These are phyloP conservation scores for Nannospalax galili DNA, from an alignment of 2,113 vertebrate genomes.

Conservation along the genomic window DNA sequence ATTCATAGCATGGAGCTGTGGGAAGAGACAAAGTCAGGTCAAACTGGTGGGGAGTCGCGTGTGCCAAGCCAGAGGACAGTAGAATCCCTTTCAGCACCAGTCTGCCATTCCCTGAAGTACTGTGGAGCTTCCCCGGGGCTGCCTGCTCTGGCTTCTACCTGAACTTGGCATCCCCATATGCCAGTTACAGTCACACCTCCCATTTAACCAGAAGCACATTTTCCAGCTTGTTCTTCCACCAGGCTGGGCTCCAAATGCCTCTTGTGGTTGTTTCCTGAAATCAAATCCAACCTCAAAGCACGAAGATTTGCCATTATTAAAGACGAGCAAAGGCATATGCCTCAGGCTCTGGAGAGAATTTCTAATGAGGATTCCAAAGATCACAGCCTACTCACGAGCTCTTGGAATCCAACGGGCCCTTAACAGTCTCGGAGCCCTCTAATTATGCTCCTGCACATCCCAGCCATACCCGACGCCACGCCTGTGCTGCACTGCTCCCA, in stretches of 20 bases:
- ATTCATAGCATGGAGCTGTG: neutral
- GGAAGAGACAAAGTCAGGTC: neutral
- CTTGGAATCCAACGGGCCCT: slow-evolving; percentile 71
- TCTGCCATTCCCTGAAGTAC: slow-evolving; percentile 18
- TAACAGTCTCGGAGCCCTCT: slow-evolving; percentile 59
- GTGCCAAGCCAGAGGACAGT: neutral
- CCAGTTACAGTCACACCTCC: slow-evolving; percentile 70
- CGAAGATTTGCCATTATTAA: slow-evolving; percentile 83
- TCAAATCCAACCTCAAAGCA: slow-evolving; percentile 82
- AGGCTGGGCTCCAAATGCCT: slow-evolving; percentile 80
- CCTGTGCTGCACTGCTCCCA: slow-evolving; percentile 5
- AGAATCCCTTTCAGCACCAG: slow-evolving; percentile 9
- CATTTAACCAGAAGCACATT: slow-evolving; percentile 77
- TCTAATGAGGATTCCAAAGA: slow-evolving; percentile 80
- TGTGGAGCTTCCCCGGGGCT: slow-evolving; percentile 32
- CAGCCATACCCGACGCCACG: neutral
- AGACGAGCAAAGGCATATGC: slow-evolving; percentile 81
- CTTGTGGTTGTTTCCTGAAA: slow-evolving; percentile 82
- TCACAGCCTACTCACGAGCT: slow-evolving; percentile 70
- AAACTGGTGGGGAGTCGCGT: fast-evolving
- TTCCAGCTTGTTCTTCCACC: slow-evolving; percentile 75
- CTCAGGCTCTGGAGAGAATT: slow-evolving; percentile 80
- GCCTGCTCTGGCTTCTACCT: slow-evolving; percentile 75
- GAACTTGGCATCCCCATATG: slow-evolving; percentile 62
- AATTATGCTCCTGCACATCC: slow-evolving; percentile 42